phyloP scores from a whole-genome alignment of 2,888 invertebrate genomes.

The Lasioglossum lativentre region DNA sequence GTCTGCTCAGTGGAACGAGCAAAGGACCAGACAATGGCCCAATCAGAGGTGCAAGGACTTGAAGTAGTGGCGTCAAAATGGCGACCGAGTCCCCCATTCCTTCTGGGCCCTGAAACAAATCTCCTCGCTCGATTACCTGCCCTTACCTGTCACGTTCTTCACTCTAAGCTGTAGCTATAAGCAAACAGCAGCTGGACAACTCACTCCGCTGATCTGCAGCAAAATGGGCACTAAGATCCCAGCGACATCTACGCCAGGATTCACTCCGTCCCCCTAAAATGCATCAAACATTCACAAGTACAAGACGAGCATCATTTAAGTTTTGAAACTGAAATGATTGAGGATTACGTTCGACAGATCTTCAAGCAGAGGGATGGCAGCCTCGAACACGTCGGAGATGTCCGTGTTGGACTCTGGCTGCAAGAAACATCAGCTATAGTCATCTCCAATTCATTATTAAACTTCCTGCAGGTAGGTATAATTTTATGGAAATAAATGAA shows the following conservation, averaged over 20 bases:
- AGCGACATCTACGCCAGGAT: slow-evolving; percentile 56
- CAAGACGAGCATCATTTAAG: background rate
- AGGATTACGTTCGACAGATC: slow-evolving; percentile 78
- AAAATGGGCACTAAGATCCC: slow-evolving; percentile 58
- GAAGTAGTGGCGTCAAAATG: slow-evolving; percentile 77
- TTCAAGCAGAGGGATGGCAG: slow-evolving; percentile 78
- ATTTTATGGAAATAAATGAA: background rate
- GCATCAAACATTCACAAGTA: slow-evolving; percentile 7
- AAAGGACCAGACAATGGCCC: slow-evolving; percentile 80
- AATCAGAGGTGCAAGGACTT: slow-evolving; percentile 77
- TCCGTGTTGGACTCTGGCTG: slow-evolving; percentile 78
- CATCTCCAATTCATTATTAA: background rate
- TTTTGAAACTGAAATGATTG: background rate
- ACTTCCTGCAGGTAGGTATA: background rate
- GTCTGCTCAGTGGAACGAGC: slow-evolving; percentile 77
- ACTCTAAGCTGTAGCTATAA: background rate
- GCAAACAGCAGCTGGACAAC: slow-evolving; percentile 11
- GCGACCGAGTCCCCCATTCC: slow-evolving; percentile 80
- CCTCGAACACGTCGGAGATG: slow-evolving; percentile 76
- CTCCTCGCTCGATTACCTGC: slow-evolving; percentile 12
- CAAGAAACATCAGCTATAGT: slow-evolving; percentile 27
- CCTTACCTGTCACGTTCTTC: background rate
- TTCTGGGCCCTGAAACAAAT: slow-evolving; percentile 74
- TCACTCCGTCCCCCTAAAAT: slow-evolving; percentile 65
- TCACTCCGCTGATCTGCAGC: slow-evolving; percentile 63